Percentiles rank a stretch among this genome's conserved stretches.
Conservation (phyloP, 1,140 invertebrate genomes). For the Megathymus violae region DNA sequence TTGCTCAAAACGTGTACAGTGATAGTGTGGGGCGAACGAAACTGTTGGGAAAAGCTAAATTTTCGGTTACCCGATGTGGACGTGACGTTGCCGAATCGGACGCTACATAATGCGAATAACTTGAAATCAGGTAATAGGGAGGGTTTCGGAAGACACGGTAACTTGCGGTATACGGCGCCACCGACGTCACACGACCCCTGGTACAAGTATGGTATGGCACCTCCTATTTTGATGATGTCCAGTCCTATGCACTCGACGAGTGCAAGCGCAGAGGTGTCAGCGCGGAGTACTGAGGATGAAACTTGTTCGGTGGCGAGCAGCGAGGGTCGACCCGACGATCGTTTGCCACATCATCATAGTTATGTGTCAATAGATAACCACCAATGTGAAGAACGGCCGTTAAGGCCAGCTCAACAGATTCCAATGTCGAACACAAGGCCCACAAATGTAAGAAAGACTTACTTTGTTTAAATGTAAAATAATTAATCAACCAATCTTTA, state of each 20-base stretch:
- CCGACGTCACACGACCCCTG: conserved; percentile 81
- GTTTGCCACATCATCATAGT: conserved; percentile 79
- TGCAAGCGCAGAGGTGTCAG: conserved; percentile 80
- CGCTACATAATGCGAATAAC: conserved; percentile 79
- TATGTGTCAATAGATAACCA: conserved; percentile 83
- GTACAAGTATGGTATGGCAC: conserved; percentile 81
- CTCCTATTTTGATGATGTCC: conserved; percentile 79
- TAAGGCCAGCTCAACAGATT: conserved; percentile 76
- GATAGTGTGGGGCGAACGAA: conserved; percentile 92
- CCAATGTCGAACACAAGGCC: conserved; percentile 76
- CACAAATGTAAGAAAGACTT: conserved; percentile 79
- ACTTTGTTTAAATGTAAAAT: conserved; percentile 75
- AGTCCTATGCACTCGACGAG: conserved; percentile 81
- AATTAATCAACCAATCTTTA: conserved; percentile 27
- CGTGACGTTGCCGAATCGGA: conserved; percentile 81
- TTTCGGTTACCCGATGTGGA: conserved; percentile 93
- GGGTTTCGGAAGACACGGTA: conserved; percentile 76
- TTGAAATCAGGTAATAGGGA: conserved; percentile 76
- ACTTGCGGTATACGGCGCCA: conserved; percentile 80
- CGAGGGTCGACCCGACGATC: conserved; percentile 74
- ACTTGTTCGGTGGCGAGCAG: conserved; percentile 80
- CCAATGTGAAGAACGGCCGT: conserved; percentile 76
- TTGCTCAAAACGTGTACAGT: conserved; percentile 93
- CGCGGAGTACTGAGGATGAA: conserved; percentile 81
- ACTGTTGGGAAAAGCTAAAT: conserved; percentile 95